Base-by-base conservation (phyloP, 2,888 invertebrate genomes). In the Dicranocentrus wangi region DNA sequence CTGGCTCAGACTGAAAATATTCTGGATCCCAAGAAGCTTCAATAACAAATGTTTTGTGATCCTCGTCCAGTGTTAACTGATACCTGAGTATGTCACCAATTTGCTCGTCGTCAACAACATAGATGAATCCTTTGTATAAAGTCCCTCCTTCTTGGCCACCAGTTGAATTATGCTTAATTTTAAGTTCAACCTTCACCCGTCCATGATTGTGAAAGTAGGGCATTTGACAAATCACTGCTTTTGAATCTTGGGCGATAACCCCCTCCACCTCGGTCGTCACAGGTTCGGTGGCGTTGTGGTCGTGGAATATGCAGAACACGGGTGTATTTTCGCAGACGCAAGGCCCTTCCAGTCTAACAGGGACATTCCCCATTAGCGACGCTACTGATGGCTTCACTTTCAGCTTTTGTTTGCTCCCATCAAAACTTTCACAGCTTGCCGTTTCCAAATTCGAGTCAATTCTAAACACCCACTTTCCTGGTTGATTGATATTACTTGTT, bases 391-490 rank as follows among this genome's bases (percentile, higher is more conserved):
- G 76, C 17, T 8, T 21, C 13, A 76, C 2, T 43, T 28, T 76
- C 25, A 76, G 47, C 17, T 58, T 66, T 43, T 76, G 42, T 10
- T 2, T 43, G 0, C 2, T 23, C 27, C 7, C 39, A 13, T 66
- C 42, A 76, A 43, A 76, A 2, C 58, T 42, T 17, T 68, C n/a
- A 17, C 66, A 76, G n/a, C 19, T 25, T 15, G 68, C 47, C 10
- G 58, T 58, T 70, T n/a, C 42, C 43, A 73, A 42, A 21, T 75
- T 66, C 7, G 66, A 65, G 23, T 84, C 84, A 32, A 84, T 51
- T 23, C 84, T 47, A 43, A 84, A 84, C 5, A 81, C 75, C 81
- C 82, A 84, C 71, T 81, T 82, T 10, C 84, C 84, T 7, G 77
- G 63, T n/a, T 68, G 53, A 10, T 53, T 39, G 17, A 84, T 61